Conservation (phyloP, 2,797 vertebrate genomes). For the Morus bassanus region DNA sequence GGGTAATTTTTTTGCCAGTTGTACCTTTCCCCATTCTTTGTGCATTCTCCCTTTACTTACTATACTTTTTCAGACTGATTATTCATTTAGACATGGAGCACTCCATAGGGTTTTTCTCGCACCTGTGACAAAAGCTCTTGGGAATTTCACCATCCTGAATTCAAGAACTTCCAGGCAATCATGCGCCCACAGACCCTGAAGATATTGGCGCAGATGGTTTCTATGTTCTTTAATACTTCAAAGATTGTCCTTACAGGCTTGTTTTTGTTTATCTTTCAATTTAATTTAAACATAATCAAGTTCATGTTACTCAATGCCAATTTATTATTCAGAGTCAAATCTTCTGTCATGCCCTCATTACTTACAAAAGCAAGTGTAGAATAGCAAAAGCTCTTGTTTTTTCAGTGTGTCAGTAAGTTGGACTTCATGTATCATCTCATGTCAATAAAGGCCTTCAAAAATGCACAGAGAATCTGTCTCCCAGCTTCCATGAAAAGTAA, state of each 20-base stretch:
- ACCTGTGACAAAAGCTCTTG: not conserved
- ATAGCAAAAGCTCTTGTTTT: not conserved
- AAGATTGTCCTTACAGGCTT: not conserved
- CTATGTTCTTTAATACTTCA: not conserved
- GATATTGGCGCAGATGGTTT: not conserved
- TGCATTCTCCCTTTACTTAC: not conserved
- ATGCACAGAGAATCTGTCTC: not conserved
- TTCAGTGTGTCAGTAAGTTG: not conserved
- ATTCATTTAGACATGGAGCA: not conserved
- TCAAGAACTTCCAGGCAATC: not conserved
- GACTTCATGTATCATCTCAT: not conserved
- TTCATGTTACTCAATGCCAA: not conserved
- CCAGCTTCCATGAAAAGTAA: not conserved
- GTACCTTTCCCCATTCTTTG: not conserved
- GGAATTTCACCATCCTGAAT: not conserved
- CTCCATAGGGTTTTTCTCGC: not conserved
- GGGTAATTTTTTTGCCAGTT: not conserved
- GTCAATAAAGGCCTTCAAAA: not conserved
- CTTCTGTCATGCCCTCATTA: not conserved
- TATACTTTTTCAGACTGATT: not conserved
- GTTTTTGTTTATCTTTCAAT: not conserved
- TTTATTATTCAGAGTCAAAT: not conserved
- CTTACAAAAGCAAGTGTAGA: not conserved
- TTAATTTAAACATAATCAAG: not conserved
- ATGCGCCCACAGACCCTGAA: not conserved